Evolutionary conservation across 2,113 vertebrate species (phyloP), one percentile per base, ranked within the genome.

Genomic region (Seriola rivoliana): DNA sequence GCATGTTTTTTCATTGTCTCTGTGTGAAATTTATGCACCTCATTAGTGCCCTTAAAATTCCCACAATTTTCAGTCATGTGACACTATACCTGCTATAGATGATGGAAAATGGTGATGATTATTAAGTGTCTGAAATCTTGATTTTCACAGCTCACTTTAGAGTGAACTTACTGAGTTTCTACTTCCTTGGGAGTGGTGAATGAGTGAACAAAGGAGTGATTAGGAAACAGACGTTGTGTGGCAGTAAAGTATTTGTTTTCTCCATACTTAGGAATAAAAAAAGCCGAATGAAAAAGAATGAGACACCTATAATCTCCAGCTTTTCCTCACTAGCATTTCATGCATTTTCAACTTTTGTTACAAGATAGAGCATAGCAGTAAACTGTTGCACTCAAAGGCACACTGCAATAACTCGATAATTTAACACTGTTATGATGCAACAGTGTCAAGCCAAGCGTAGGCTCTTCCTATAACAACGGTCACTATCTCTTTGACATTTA

Each of bases 401-500:
- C 32, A 64, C 75, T 46, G 80, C 65, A 54, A 42, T 55, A 80
- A 80, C 83, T n/a, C 58, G 71, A 75, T 68, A 71, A 25, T 46
- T 58, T 54, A 81, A 58, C 57, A 3, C 16, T n/a, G 73, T 57
- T 71, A 36, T 69, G 81, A 78, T 78, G 72, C 69, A 54, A 64
- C 60, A 36, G 48, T 54, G 86, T 70, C 71, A 78, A 75, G 65
- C 55, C 23, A 59, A 73, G 17, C 77, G 0, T n/a, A 8, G 34
- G 29, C 17, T 75, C 55, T 63, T 54, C 69, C 34, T 44, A 57
- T 50, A 57, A 59, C 29, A 12, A 40, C 2, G 1, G 74, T 60
- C 70, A 32, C 64, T 76, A 71, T 87, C 73, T 78, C 64, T 72
- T 44, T 92, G 89, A 88, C 91, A 87, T 92, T 89, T 89, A 90